phyloP scores from a whole-genome alignment of 2,113 vertebrate genomes.

The Macaca mulatta region DNA sequence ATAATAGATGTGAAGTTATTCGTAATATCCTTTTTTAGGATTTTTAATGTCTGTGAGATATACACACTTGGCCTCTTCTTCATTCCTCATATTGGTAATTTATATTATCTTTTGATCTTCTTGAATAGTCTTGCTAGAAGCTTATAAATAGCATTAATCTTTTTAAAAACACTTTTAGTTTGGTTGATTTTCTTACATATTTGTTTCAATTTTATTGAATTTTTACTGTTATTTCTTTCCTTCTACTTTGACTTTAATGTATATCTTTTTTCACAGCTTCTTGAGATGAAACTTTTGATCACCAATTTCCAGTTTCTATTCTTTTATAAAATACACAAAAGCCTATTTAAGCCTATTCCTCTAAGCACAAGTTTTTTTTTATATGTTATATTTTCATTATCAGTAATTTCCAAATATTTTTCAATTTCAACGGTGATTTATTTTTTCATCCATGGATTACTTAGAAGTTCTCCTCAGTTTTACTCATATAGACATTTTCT shows the following conservation, averaged over 20 bases:
- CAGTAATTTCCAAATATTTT: slow-evolving; percentile 27
- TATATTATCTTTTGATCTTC: neutral
- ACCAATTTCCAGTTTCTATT: neutral
- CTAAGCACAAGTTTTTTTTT: neutral
- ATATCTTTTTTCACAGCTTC: neutral
- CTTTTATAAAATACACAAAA: neutral
- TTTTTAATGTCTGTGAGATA: neutral
- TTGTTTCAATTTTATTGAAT: slow-evolving; percentile 4
- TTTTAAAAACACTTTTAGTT: neutral
- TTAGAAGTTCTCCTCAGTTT: neutral
- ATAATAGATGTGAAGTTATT: neutral
- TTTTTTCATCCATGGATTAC: neutral
- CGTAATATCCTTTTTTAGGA: neutral
- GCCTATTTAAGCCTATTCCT: neutral
- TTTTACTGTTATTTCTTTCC: slow-evolving; percentile 6
- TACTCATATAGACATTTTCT: neutral
- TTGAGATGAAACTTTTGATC: neutral
- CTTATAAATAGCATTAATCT: neutral
- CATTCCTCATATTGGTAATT: neutral
- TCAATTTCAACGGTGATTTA: slow-evolving; percentile 6
- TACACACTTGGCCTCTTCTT: neutral
- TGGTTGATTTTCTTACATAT: neutral
- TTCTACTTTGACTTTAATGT: neutral
- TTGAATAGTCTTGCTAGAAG: neutral
- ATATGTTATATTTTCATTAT: neutral